Evolutionary conservation across 2,888 invertebrate genomes (phyloP).

Genomic region (Tanytarsus gracilentus): DNA sequence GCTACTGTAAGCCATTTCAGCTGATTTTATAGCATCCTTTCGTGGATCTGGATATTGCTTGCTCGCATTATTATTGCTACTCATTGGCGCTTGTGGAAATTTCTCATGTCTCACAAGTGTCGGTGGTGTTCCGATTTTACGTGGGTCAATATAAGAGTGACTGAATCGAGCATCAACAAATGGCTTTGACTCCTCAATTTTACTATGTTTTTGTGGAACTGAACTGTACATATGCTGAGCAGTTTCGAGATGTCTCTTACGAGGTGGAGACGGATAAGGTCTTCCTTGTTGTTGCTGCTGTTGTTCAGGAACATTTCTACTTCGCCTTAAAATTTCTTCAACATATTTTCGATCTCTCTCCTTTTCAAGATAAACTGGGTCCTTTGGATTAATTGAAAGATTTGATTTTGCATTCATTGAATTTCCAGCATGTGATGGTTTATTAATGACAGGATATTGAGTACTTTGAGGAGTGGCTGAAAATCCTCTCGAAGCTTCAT

Average conservation of each 20-base stretch:
- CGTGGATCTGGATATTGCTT: conserved; percentile 12
- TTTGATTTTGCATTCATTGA: not conserved
- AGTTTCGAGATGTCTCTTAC: conserved; percentile 1
- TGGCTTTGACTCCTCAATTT: conserved; percentile 1
- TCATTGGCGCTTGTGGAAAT: not conserved
- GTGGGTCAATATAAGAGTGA: not conserved
- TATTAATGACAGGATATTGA: not conserved
- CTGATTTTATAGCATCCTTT: conserved; percentile 9
- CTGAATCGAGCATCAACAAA: not conserved
- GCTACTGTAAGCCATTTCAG: not conserved
- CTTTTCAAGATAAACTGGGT: not conserved
- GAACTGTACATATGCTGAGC: conserved; percentile 1
- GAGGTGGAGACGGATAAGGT: conserved; percentile 2
- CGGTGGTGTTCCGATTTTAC: not conserved
- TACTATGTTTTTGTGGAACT: not conserved
- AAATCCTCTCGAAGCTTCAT: too few relatives aligned
- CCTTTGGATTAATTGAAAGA: not conserved
- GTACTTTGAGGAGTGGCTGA: conserved; percentile 4
- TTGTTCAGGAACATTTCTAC: not conserved
- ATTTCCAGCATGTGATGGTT: conserved; percentile 15
- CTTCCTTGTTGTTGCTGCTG: conserved; percentile 28
- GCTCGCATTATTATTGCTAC: not conserved
- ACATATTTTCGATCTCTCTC: conserved; percentile 24
- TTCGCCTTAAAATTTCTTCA: conserved; percentile 14
- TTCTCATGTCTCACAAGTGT: not conserved